These are phyloP conservation scores for Aphelenchoides besseyi DNA, from an alignment of 1,140 invertebrate species.

Conservation along the genomic window DNA sequence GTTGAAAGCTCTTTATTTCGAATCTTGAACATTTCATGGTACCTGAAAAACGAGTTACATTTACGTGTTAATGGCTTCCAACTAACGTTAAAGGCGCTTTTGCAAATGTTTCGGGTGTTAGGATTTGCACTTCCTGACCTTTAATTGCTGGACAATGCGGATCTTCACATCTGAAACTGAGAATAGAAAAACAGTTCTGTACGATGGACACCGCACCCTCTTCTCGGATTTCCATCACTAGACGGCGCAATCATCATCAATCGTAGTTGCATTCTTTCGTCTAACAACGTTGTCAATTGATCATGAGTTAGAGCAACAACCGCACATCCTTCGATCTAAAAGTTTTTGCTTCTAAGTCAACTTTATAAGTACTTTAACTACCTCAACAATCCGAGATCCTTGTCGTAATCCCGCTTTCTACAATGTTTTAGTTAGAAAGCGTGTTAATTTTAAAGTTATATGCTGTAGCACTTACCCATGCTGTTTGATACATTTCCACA, in stretches of 20 bases:
- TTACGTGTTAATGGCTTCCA: too few species aligned
- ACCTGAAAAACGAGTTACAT: slow-evolving; percentile 37
- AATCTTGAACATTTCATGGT: slow-evolving; percentile 56
- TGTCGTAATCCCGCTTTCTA: slow-evolving; percentile 82
- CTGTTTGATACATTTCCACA: slow-evolving; percentile 80
- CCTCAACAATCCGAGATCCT: slow-evolving; percentile 82
- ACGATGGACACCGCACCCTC: slow-evolving; percentile 63
- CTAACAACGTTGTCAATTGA: slow-evolving; percentile 86
- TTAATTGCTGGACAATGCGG: slow-evolving; percentile 58
- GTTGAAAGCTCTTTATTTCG: slow-evolving; percentile 45
- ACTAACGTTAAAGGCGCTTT: slow-evolving; percentile 54
- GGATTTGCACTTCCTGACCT: slow-evolving; percentile 51
- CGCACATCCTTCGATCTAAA: slow-evolving; percentile 78
- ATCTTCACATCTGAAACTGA: slow-evolving; percentile 32
- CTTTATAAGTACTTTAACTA: slow-evolving; percentile 60
- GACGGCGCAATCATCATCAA: slow-evolving; percentile 78
- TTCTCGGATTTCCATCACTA: slow-evolving; percentile 71
- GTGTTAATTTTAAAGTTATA: too few species aligned
- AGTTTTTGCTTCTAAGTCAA: not conserved
- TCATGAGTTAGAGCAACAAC: slow-evolving; percentile 84
- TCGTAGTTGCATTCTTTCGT: slow-evolving; percentile 80
- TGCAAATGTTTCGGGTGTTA: slow-evolving; percentile 59
- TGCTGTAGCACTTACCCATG: too few species aligned
- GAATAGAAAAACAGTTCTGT: too few species aligned
- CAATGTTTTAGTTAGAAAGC: too few species aligned